Evolutionary conservation across 92 coral and sea anemone genomes (phyloP), one percentile per base, ranked within the genome.

Genomic region (Umimayanthus chanpuru): DNA sequence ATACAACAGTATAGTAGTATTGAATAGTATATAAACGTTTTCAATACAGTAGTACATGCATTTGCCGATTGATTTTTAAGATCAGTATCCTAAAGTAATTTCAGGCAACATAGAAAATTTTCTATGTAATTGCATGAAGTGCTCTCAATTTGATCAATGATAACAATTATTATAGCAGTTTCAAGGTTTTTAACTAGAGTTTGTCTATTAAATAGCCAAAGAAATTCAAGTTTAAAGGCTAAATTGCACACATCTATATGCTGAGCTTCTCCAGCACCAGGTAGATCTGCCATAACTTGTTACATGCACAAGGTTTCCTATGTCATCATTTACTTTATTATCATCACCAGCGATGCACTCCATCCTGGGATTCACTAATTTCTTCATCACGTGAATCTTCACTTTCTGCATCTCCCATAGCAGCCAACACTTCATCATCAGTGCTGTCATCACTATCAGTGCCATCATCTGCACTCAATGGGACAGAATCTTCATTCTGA

Each of bases 221-320:
- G 77, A 16, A 73, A 73, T 38, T 73, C 36, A 38, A 73, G 77
- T 29, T 73, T 29, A 73, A 73, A 73, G 23, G 44, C n/a, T 14
- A 10, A 32, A 29, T 29, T 74, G 36, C 36, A 36, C 79, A 74
- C 79, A 74, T 75, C 79, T 75, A 75, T 75, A 75, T 20, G 80
- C 81, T 85, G 81, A 73, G 81, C 88, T 49, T 85, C 81, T 85
- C 88, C 88, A 73, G 80, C 72, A 85, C 88, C 77, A 85, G 81
- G 67, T 66, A 85, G 88, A 85, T 71, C 81, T 85, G 38, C 88
- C 88, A 74, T 29, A 85, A 41, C 88, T 67, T 85, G 88, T 85
- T 21, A 73, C 88, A 41, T 85, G 88, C 38, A 85, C 88, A 30
- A 85, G 81, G 88, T 73, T 85, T 49, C 47, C 88, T 14, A 85